Evolutionary conservation across 2,113 vertebrate genomes (phyloP).

Genomic region (Hippocampus zosterae): DNA sequence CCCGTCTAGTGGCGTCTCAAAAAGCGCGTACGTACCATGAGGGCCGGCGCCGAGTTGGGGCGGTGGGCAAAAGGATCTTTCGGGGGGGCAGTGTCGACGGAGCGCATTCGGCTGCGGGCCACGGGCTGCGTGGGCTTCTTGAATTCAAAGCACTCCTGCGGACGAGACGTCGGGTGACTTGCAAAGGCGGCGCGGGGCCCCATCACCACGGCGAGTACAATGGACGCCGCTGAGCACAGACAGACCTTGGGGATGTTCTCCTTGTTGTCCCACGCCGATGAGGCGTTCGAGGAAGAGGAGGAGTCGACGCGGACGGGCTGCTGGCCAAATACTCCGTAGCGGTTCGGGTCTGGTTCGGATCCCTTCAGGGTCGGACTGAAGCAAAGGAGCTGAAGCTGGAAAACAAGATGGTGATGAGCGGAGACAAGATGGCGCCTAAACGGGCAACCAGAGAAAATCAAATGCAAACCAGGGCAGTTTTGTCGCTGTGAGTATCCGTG

Average conservation of each 20-base stretch:
- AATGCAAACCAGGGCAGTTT: too few species aligned
- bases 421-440: too few species aligned
- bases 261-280: conserved; percentile 72
- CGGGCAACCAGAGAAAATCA: too few species aligned
- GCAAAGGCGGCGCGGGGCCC: background rate
- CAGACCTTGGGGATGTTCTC: conserved; percentile 82
- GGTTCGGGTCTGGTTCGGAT: conserved; percentile 68
- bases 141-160: conserved; percentile 88
- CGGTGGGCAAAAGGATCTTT: conserved; percentile 72
- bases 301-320: background rate
- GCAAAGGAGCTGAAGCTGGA: conserved; percentile 78
- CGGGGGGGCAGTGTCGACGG: conserved; percentile 46
- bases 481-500: too few species aligned
- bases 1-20: background rate
- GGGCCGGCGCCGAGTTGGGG: conserved; percentile 78
- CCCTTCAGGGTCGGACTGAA: conserved; percentile 83
- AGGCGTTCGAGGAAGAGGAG: background rate
- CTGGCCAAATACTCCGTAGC: conserved; percentile 72
- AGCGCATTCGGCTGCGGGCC: conserved; percentile 63
- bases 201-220: conserved; percentile 10
- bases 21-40: conserved; percentile 59
- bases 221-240: background rate
- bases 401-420: background rate
- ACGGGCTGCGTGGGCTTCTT: conserved; percentile 86
- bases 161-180: background rate